These are phyloP conservation scores for Xiphophorus couchianus DNA, from an alignment of 2,113 vertebrate genomes.

Conservation along the genomic window DNA sequence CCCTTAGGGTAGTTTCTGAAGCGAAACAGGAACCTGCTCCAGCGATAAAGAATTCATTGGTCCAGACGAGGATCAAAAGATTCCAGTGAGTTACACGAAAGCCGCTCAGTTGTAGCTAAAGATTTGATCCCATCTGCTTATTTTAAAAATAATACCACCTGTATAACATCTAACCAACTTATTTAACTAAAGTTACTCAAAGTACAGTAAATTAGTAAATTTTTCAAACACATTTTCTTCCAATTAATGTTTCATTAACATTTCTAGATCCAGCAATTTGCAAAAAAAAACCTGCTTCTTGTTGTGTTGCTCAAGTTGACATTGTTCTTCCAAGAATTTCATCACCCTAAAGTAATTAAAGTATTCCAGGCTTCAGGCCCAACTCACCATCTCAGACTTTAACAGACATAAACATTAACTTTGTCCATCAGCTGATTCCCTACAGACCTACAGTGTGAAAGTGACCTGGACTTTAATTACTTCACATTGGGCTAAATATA, in stretches of 20 bases:
- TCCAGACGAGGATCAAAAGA: constrained; percentile 49
- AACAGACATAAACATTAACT: constrained; percentile 52
- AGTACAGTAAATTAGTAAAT: background rate
- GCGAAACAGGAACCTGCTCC: background rate
- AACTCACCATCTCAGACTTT: constrained; percentile 37
- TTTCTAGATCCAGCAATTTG: no score
- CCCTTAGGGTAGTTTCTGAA: constrained; percentile 19
- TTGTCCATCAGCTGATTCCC: constrained; percentile 20
- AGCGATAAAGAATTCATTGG: constrained; percentile 20
- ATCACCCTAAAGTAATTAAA: constrained; percentile 19
- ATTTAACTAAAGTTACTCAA: background rate
- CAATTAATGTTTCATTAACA: no score
- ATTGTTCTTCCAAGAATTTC: constrained; percentile 10
- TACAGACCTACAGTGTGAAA: constrained; percentile 3
- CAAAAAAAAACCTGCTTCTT: no score
- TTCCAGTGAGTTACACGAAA: constrained; percentile 66
- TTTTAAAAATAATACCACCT: background rate
- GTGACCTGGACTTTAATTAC: constrained; percentile 14
- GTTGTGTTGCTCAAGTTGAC: constrained; percentile 5
- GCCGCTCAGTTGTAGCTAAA: no score
- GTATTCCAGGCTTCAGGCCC: constrained; percentile 30
- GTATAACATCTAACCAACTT: background rate
- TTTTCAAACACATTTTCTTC: background rate
- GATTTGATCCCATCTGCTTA: no score
- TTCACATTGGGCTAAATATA: constrained; percentile 26